A percentile compares a stretch with the other conserved stretches of the same genome.
phyloP scores from a whole-genome alignment of 2,888 invertebrate genomes.

The Drosophila niveifrons region DNA sequence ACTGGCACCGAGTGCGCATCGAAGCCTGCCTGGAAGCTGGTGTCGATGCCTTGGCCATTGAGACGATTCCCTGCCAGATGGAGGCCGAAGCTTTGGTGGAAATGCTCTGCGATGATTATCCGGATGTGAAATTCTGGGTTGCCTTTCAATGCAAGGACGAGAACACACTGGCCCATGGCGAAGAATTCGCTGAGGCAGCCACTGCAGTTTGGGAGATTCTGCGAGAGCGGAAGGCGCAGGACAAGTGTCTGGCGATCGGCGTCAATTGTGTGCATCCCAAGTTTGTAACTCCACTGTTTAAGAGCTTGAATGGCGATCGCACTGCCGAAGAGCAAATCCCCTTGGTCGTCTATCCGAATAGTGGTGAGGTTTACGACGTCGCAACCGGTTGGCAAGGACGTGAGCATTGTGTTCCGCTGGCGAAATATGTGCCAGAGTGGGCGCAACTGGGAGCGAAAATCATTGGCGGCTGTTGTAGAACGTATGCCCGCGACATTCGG shows the following conservation, averaged over 20 bases:
- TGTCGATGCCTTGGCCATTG: constrained; percentile 94
- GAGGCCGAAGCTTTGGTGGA: constrained; percentile 94
- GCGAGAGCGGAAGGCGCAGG: constrained; percentile 87
- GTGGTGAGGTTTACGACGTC: constrained; percentile 87
- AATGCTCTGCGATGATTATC: constrained; percentile 91
- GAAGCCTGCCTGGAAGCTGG: constrained; percentile 92
- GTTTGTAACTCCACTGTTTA: constrained; percentile 88
- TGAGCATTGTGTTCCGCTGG: constrained; percentile 90
- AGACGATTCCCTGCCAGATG: constrained; percentile 95
- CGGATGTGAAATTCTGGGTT: constrained; percentile 93
- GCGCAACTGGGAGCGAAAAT: constrained; percentile 92
- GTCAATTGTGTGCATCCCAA: constrained; percentile 93
- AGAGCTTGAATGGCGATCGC: constrained; percentile 86
- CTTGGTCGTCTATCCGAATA: constrained; percentile 96
- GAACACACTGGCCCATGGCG: constrained; percentile 90
- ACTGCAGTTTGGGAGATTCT: constrained; percentile 88
- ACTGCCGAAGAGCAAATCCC: constrained; percentile 87
- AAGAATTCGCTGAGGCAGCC: constrained; percentile 91
- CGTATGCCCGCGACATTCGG: constrained; percentile 92
- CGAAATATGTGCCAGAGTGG: constrained; percentile 92
- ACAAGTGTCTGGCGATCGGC: constrained; percentile 92
- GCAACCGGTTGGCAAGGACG: constrained; percentile 88
- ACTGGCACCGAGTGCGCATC: constrained; percentile 94
- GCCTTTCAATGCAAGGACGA: constrained; percentile 94
- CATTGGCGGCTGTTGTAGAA: constrained; percentile 97